Base-by-base conservation (phyloP, 2,888 invertebrate genomes). In the Drosophila limbata region DNA sequence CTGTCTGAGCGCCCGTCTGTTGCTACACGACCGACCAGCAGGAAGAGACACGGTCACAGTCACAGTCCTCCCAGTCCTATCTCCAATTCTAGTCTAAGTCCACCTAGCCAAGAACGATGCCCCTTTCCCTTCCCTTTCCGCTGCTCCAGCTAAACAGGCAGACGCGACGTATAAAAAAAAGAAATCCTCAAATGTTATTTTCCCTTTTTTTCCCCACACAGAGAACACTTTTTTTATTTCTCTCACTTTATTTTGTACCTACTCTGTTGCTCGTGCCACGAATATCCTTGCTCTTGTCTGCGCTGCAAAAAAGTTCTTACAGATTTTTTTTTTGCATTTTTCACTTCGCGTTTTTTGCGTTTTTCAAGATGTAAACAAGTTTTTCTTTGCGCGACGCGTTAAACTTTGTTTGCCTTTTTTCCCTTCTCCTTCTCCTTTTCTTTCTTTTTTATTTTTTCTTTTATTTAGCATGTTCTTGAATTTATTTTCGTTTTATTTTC, bases 291-390 rank as follows among this genome's bases (percentile, higher is more conserved):
- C 78, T 81, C 81, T 81, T 77, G 81, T 69, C 66, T 77, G 59
- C 63, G 56, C 65, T 65, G 71, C 51, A 59, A 65, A 51, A 74
- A 70, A 65, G 48, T 62, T 51, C 62, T 51, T 45, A 9, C 10
- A 17, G 19, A 56, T 73, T 61, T 80, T 80, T 80, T 62, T 52
- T 51, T 56, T 76, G 71, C 64, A 69, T 65, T 70, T 80, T 71
- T 68, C 61, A 42, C 53, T 57, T 68, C 47, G 68, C 69, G 55
- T 52, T 72, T 66, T 73, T 68, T 83, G 53, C 56, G 61, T 67
- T 88, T 85, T 89, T 60, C 55, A 86, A 84, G 86, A 89, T 88
- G 90, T 91, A 91, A 90, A 90, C 91, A 90, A 90, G 78, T 81
- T 86, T 90, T 85, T 80, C 71, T 77, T 75, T 78, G 66, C 78